These are phyloP conservation scores for Equus quagga DNA, from an alignment of 2,113 vertebrate species.

Conservation along the genomic window DNA sequence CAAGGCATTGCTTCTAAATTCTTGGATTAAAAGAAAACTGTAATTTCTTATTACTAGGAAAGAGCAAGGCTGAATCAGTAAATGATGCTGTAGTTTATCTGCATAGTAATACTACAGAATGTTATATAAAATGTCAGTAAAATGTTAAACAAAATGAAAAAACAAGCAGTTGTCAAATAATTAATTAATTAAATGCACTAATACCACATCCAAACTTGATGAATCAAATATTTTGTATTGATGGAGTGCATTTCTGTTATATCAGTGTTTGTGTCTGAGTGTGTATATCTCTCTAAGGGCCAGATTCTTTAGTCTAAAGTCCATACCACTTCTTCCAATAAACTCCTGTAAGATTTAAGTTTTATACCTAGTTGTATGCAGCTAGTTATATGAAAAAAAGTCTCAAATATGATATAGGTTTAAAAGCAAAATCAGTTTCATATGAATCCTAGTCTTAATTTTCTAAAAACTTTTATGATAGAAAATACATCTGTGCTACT, in stretches of 20 bases:
- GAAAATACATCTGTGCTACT: background rate
- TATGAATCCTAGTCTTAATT: background rate
- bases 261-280: background rate
- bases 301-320: background rate
- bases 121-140: background rate
- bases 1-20: slow-evolving; percentile 21
- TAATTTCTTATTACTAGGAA: background rate
- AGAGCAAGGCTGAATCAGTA: background rate
- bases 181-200: background rate
- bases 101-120: background rate
- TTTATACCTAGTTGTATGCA: background rate
- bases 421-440: background rate
- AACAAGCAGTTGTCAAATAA: background rate
- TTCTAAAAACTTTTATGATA: background rate
- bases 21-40: background rate
- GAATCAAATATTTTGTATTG: background rate
- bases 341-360: background rate
- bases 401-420: background rate
- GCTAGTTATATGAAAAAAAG: background rate
- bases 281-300: background rate
- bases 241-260: background rate
- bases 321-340: background rate
- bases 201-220: background rate
- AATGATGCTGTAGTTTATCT: background rate
- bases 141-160: background rate